Evolutionary conservation across 92 coral and sea anemone species (phyloP).

Genomic region (Pocillopora meandrina): DNA sequence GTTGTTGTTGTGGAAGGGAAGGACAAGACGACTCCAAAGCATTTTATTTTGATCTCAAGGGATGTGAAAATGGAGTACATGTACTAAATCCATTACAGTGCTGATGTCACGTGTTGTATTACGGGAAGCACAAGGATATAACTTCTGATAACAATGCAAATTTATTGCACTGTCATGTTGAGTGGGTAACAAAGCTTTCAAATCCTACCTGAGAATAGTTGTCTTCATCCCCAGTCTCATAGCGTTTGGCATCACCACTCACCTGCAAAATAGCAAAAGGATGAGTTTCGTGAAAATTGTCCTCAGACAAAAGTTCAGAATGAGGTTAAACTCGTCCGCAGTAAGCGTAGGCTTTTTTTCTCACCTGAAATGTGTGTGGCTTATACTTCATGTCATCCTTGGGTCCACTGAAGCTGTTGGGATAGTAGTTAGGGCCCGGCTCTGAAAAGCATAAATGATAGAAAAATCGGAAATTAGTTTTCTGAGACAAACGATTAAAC

Average conservation of each 20-base stretch:
- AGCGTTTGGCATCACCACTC: conserved; percentile 84
- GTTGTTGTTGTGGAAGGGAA: too few relatives aligned
- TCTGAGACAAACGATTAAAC: too few relatives aligned
- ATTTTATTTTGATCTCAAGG: too few relatives aligned
- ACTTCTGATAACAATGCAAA: too few relatives aligned
- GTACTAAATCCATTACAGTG: neutral
- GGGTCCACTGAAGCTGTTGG: conserved; percentile 98
- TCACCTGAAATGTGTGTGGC: conserved; percentile 68
- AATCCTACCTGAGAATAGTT: conserved; percentile 84
- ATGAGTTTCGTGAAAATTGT: neutral
- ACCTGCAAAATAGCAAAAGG: conserved; percentile 24
- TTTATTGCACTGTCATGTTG: too few relatives aligned
- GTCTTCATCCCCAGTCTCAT: conserved; percentile 94
- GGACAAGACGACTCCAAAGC: too few relatives aligned
- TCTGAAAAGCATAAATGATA: too few relatives aligned
- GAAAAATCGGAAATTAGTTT: too few relatives aligned
- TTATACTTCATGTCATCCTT: conserved; percentile 60
- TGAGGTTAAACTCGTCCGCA: neutral
- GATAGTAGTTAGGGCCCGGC: conserved; percentile 88
- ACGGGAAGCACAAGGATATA: neutral
- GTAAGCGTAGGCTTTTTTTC: neutral
- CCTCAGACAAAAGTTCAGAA: neutral
- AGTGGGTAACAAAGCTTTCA: too few relatives aligned
- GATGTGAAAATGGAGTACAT: neutral
- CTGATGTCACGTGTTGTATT: neutral